phyloP scores from a whole-genome alignment of 64 coral and sea anemone genomes.

The Montipora capricornis region DNA sequence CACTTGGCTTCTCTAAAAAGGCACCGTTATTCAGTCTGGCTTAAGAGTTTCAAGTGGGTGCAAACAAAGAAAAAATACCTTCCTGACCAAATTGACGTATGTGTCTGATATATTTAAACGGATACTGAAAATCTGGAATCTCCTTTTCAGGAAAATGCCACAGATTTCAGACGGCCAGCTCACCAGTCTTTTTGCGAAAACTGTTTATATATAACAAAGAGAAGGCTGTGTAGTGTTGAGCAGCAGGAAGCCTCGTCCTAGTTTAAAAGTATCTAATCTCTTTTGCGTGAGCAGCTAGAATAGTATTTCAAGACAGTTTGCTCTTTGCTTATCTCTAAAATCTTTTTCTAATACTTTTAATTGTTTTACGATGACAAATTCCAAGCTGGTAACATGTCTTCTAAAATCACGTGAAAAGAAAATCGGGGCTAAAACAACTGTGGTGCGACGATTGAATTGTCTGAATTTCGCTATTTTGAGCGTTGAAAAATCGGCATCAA shows the following conservation, averaged over 20 bases:
- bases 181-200: not conserved
- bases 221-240: not conserved
- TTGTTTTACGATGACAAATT: slow-evolving; percentile 1
- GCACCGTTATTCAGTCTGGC: not conserved
- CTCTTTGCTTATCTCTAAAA: not conserved
- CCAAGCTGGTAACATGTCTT: not conserved
- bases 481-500: not conserved
- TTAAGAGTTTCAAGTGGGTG: not conserved
- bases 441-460: not conserved
- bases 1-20: not conserved
- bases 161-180: not conserved
- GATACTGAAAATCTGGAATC: not conserved
- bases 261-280: not conserved
- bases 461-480: not conserved
- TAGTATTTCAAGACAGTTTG: not conserved
- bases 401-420: slow-evolving; percentile 10
- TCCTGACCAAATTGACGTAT: not conserved
- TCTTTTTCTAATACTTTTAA: slow-evolving; percentile 20
- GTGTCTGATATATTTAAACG: not conserved
- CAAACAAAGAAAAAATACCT: slow-evolving; percentile 1
- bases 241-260: not conserved
- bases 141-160: not conserved
- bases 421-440: slow-evolving; percentile 13
- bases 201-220: not conserved
- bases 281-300: slow-evolving; percentile 4